These are phyloP conservation scores for Hemicentrotus pulcherrimus DNA, from an alignment of 35 echinoderm and acorn worm species.

Conservation along the genomic window DNA sequence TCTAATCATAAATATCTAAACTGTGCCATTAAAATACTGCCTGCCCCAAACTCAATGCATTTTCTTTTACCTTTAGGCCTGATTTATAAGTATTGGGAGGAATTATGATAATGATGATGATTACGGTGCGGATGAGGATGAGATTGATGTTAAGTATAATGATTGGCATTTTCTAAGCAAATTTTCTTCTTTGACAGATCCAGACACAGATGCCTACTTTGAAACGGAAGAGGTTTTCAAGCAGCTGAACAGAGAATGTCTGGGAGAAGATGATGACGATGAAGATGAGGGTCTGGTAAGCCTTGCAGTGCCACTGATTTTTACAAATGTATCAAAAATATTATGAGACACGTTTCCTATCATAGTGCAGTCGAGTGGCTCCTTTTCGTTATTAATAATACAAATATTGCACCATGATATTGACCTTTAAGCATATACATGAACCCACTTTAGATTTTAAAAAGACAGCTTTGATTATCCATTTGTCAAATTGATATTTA, in stretches of 20 bases:
- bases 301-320: neutral
- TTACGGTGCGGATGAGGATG: neutral
- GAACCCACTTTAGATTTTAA: too few species aligned
- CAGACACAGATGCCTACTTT: conserved; percentile 25
- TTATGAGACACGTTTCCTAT: too few species aligned
- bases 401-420: too few species aligned
- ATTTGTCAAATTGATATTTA: too few species aligned
- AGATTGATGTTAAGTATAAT: neutral
- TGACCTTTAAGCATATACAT: too few species aligned
- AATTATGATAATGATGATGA: neutral
- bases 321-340: too few species aligned
- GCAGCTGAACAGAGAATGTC: conserved; percentile 48
- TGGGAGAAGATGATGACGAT: conserved; percentile 25
- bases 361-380: too few species aligned
- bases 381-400: too few species aligned
- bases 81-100: too few species aligned
- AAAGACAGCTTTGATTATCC: too few species aligned
- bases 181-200: conserved; percentile 1
- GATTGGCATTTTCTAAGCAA: neutral
- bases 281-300: conserved; percentile 17
- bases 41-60: neutral
- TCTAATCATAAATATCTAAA: too few species aligned
- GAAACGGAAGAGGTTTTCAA: conserved; percentile 37
- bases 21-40: neutral
- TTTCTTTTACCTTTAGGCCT: neutral